A percentile compares a stretch with the other conserved stretches of the same genome.
phyloP scores from a whole-genome alignment of 2,113 vertebrate genomes.

The Ovis aries region ARS-UI_Ramb_v3.0 NC_056074.1:45934001-45934500 shows the following conservation, averaged over 20 bases:
- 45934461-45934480: neutral
- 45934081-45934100: neutral
- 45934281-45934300: neutral
- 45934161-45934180: neutral
- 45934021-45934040: neutral
- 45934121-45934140: neutral
- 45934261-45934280: neutral
- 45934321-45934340: neutral
- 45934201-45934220: accelerated
- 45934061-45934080: neutral
- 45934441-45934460: neutral
- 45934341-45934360: neutral
- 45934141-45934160: neutral
- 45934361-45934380: neutral
- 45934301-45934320: accelerated
- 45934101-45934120: neutral
- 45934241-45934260: neutral
- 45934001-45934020: neutral
- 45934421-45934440: neutral
- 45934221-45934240: neutral
- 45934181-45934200: neutral
- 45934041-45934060: neutral
- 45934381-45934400: no score
- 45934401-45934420: no score
- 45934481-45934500: neutral